Percentiles rank a stretch among this genome's conserved stretches.
Evolutionary conservation across 2,888 invertebrate species (phyloP).

Genomic region (Ceraclea dissimilis): DNA sequence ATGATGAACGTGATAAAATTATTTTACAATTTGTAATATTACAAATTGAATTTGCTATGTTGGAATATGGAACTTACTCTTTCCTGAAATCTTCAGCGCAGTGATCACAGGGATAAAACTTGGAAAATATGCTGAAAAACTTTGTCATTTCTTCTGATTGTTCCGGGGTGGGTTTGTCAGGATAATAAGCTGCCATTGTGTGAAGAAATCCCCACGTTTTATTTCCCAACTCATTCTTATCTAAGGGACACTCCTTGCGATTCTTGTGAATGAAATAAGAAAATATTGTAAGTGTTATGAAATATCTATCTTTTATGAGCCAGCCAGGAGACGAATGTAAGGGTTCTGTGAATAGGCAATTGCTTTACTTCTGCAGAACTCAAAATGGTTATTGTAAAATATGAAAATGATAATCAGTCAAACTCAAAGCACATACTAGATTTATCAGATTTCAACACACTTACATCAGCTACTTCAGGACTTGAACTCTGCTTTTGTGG

Average conservation of each 20-base stretch:
- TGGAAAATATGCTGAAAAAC: conserved; percentile 78
- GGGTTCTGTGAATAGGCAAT: too few relatives aligned
- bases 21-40: too few relatives aligned
- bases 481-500: conserved; percentile 14
- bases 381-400: too few relatives aligned
- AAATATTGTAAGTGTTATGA: too few relatives aligned
- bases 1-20: too few relatives aligned
- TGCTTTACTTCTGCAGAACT: too few relatives aligned
- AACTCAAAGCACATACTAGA: too few relatives aligned
- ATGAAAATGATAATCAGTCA: too few relatives aligned
- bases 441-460: not conserved
- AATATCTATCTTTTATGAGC: too few relatives aligned
- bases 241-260: conserved; percentile 64
- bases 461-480: not conserved
- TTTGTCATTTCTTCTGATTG: conserved; percentile 69
- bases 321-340: too few relatives aligned
- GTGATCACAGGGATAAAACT: conserved; percentile 86
- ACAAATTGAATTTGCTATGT: not conserved
- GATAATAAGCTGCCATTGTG: conserved; percentile 93
- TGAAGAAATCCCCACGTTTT: conserved; percentile 92
- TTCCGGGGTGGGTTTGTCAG: conserved; percentile 65
- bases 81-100: conserved; percentile 83
- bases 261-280: not conserved
- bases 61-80: conserved; percentile 56
- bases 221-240: conserved; percentile 67